A percentile compares a stretch with the other conserved stretches of the same genome.
Conservation (phyloP, 2,797 vertebrate genomes). For the Cyprinodon diabolis region DNA sequence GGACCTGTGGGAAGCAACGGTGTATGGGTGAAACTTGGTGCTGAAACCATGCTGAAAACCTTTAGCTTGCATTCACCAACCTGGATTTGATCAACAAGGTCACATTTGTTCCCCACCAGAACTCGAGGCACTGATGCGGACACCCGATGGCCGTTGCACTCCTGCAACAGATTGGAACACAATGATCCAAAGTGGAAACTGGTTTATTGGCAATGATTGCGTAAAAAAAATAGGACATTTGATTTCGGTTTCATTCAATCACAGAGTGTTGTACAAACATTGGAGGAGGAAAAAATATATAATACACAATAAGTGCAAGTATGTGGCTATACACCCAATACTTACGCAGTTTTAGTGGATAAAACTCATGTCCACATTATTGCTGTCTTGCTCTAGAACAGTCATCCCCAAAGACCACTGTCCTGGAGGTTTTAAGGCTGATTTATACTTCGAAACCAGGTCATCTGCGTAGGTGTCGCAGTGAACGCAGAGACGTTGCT, state of each 20-base stretch:
- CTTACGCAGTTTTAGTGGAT: too few relatives aligned
- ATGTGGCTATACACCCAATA: neutral
- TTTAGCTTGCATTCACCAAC: slow-evolving; percentile 31
- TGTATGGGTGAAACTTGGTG: neutral
- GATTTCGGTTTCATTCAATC: neutral
- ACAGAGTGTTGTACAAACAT: neutral
- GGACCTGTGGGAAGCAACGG: slow-evolving; percentile 80
- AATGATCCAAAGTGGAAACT: neutral
- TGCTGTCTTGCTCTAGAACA: too few relatives aligned
- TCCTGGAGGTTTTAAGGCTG: too few relatives aligned
- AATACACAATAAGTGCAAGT: neutral
- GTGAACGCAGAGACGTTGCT: too few relatives aligned
- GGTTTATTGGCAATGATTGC: neutral
- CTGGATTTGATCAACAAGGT: slow-evolving; percentile 91
- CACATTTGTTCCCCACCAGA: slow-evolving; percentile 97
- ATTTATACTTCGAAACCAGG: too few relatives aligned
- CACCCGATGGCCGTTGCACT: slow-evolving; percentile 94
- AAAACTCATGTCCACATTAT: too few relatives aligned
- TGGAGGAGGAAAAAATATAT: neutral
- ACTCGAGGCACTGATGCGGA: slow-evolving; percentile 88
- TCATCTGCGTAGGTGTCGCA: too few relatives aligned
- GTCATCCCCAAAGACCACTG: neutral
- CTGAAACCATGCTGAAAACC: neutral
- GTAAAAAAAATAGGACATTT: neutral
- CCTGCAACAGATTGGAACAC: slow-evolving; percentile 80